Percentiles rank a stretch among this genome's conserved stretches.
phyloP scores from a whole-genome alignment of 2,888 invertebrate genomes.

The Fabriciana adippe region DNA sequence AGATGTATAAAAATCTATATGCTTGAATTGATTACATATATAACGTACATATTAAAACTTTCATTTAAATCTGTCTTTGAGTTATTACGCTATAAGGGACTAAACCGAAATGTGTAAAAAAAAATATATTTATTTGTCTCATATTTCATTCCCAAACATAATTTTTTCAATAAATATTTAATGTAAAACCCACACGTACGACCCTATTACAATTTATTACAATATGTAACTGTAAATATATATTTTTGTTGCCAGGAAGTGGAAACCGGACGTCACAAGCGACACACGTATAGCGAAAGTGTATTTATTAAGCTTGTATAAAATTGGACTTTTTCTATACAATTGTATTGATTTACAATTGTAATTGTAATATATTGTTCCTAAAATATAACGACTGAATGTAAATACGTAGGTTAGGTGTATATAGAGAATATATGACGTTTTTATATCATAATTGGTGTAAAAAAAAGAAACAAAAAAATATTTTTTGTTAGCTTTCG shows the following conservation, averaged over 20 bases:
- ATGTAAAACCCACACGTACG: too few relatives aligned
- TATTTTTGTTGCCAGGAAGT: conserved; percentile 64
- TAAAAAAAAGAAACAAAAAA: conserved; percentile 6
- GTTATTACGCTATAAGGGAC: too few relatives aligned
- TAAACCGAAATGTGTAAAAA: too few relatives aligned
- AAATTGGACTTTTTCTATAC: conserved; percentile 27
- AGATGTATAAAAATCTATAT: too few relatives aligned
- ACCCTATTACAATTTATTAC: too few relatives aligned
- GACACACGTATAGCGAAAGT: conserved; percentile 67
- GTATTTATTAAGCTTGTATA: conserved; percentile 41
- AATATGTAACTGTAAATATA: too few relatives aligned
- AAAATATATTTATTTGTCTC: too few relatives aligned
- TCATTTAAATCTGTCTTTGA: too few relatives aligned
- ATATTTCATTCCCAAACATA: too few relatives aligned
- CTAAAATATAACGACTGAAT: conserved; percentile 56
- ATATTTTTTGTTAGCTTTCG: conserved; percentile 22
- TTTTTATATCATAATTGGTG: conserved; percentile 4
- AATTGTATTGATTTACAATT: conserved; percentile 27
- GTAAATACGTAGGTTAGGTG: conserved; percentile 48
- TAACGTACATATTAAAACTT: too few relatives aligned
- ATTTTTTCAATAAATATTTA: too few relatives aligned
- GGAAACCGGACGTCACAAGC: conserved; percentile 64
- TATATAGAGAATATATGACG: conserved; percentile 28
- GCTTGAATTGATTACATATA: too few relatives aligned
- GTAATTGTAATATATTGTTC: conserved; percentile 59